Conservation (phyloP, 35 echinoderm and acorn worm species). For the Strongylocentrotus purpuratus region DNA sequence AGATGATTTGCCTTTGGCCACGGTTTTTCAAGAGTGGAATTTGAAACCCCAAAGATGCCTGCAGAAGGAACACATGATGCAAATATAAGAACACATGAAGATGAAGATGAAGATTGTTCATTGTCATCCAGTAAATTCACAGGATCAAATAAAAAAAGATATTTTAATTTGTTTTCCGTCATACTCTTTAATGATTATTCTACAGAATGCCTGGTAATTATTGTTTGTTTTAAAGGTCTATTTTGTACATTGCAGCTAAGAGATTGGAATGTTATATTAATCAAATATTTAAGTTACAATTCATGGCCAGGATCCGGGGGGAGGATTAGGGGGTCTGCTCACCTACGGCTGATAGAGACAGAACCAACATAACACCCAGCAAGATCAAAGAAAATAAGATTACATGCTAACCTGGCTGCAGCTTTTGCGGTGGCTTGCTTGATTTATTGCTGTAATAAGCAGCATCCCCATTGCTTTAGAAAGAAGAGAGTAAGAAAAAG, state of each 20-base stretch:
- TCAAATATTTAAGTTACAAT: too few species aligned
- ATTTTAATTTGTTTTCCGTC: too few species aligned
- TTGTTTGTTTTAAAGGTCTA: too few species aligned
- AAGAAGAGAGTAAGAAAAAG: neutral
- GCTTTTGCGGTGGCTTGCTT: neutral
- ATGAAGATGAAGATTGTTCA: neutral
- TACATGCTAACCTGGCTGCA: conserved; percentile 2
- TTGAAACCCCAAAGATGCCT: conserved; percentile 32
- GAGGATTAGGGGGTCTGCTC: too few species aligned
- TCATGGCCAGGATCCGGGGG: too few species aligned
- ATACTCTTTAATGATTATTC: too few species aligned
- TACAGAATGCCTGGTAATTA: too few species aligned
- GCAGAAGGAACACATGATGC: neutral
- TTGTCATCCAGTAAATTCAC: too few species aligned
- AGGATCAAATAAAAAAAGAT: too few species aligned
- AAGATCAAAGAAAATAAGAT: neutral
- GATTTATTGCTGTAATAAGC: conserved; percentile 30
- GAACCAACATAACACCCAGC: neutral
- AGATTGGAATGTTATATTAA: too few species aligned
- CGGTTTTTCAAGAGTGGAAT: conserved; percentile 20
- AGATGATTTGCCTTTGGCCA: conserved; percentile 32
- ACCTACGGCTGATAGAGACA: too few species aligned
- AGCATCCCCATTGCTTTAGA: neutral
- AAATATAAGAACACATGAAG: neutral
- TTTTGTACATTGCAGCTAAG: too few species aligned